Base-by-base conservation (phyloP, 2,113 vertebrate species). In the Oncorhynchus clarkii region DNA sequence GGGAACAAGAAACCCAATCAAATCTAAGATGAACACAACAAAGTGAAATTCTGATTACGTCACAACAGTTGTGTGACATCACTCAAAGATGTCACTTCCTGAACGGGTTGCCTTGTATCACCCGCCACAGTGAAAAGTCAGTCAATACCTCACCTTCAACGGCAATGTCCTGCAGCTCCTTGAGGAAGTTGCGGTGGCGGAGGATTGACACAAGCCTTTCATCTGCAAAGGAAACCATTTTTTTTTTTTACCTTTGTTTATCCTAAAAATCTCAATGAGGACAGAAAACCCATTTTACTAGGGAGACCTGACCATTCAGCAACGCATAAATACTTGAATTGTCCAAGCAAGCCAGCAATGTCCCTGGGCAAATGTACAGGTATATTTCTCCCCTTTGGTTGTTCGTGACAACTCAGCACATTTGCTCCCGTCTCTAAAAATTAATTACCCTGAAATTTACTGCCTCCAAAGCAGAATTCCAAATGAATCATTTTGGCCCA, bases 151-250 rank as follows among this genome's bases (percentile, higher is more conserved):
- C 93, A 98, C 97, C 98, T 93, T 95, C 91, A 69, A 91, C 84
- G 20, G 96, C 96, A 5, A 99, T 94, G 80, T 96, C 95, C 86
- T 97, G 97, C 81, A 99, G 93, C 86, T 97, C 96, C 82, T 93
- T 95, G 82, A 99, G 87, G 74, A 99, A 92, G 82, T 96, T 97
- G 72, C 92, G 95, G 80, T 95, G 97, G 22, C 96, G 94, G 70
- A 99, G 95, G 76, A 98, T 93, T 22, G 95, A 94, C 80, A 96
- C 93, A 66, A 99, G 95, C 72, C 95, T 89, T 81, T 97, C 95
- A 85, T 99, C 98, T 99, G 92, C 29, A 87, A 72, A 18, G 82
- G 54, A 73, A n/a, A 71, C 24, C 29, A 45, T 45, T 11, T 45
- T 8, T 45, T 8, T 45, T 24, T 24, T 24, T 24, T 24, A 24